phyloP scores from a whole-genome alignment of 2,888 invertebrate species.

The Ommatoiulus sabulosus region DNA sequence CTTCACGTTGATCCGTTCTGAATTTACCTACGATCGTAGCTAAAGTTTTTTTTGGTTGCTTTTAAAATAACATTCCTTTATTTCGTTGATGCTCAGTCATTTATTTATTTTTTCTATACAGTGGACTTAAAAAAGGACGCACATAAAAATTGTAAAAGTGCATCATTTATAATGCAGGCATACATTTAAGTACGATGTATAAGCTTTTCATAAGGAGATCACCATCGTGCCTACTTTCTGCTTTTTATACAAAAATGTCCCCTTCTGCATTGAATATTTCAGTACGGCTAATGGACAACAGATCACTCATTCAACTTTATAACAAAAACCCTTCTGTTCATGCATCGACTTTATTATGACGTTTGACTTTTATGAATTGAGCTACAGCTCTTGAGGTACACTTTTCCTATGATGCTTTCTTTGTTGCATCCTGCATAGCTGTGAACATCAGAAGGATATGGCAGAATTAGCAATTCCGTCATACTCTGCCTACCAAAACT shows the following conservation, averaged over 20 bases:
- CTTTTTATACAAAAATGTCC: conserved; percentile 14
- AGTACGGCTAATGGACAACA: conserved; percentile 24
- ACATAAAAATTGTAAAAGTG: conserved; percentile 27
- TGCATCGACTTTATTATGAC: background rate
- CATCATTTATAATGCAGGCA: conserved; percentile 17
- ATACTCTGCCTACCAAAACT: conserved; percentile 17
- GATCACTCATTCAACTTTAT: background rate
- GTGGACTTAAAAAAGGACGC: background rate
- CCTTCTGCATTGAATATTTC: background rate
- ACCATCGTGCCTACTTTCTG: background rate
- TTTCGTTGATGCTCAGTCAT: background rate
- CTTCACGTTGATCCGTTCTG: background rate
- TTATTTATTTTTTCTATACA: background rate
- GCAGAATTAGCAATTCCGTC: background rate
- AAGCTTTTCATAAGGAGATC: background rate
- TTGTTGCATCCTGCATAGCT: conserved; percentile 27
- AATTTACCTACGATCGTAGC: background rate
- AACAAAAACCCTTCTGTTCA: background rate
- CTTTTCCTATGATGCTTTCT: background rate
- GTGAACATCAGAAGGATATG: background rate
- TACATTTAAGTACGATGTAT: conserved; percentile 25
- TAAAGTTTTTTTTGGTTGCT: background rate
- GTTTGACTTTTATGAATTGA: conserved; percentile 1
- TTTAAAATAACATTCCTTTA: background rate
- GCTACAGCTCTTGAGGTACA: background rate